These are phyloP conservation scores for Planiliza haematocheilus DNA, from an alignment of 2,113 vertebrate genomes.

Conservation along the genomic window DNA sequence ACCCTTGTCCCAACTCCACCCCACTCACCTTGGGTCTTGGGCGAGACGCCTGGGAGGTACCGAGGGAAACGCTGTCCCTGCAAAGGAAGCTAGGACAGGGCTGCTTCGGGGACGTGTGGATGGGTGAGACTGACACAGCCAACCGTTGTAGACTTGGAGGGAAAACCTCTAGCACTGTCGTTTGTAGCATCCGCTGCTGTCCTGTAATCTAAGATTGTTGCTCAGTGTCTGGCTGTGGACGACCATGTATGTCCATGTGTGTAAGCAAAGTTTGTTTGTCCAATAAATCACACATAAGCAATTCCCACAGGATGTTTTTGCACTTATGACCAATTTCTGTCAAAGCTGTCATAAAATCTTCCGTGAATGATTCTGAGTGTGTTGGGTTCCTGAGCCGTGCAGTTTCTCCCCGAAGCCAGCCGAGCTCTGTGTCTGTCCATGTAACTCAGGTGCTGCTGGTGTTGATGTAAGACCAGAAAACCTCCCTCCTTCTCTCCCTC, in stretches of 20 bases:
- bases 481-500: slow-evolving; percentile 1
- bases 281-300: not conserved
- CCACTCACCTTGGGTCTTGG: slow-evolving; percentile 95
- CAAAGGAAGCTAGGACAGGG: slow-evolving; percentile 92
- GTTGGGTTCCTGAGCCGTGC: slow-evolving; percentile 45
- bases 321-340: not conserved
- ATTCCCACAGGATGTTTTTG: slow-evolving; percentile 20
- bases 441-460: slow-evolving; percentile 57
- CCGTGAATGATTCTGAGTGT: slow-evolving; percentile 15
- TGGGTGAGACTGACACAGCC: slow-evolving; percentile 86
- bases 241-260: slow-evolving; percentile 7
- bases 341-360: slow-evolving; percentile 12
- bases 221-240: slow-evolving; percentile 21
- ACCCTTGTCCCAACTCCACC: slow-evolving; percentile 85
- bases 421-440: slow-evolving; percentile 34
- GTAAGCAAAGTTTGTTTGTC: not conserved
- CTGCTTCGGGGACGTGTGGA: slow-evolving; percentile 97
- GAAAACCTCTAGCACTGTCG: slow-evolving; percentile 23
- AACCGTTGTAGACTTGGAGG: slow-evolving; percentile 22
- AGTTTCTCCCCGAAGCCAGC: slow-evolving; percentile 46
- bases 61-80: slow-evolving; percentile 85
- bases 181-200: slow-evolving; percentile 34
- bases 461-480: slow-evolving; percentile 61
- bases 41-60: slow-evolving; percentile 96
- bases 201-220: slow-evolving; percentile 22